phyloP scores from a whole-genome alignment of 2,888 invertebrate species.

The Ennomos fuscantarius region DNA sequence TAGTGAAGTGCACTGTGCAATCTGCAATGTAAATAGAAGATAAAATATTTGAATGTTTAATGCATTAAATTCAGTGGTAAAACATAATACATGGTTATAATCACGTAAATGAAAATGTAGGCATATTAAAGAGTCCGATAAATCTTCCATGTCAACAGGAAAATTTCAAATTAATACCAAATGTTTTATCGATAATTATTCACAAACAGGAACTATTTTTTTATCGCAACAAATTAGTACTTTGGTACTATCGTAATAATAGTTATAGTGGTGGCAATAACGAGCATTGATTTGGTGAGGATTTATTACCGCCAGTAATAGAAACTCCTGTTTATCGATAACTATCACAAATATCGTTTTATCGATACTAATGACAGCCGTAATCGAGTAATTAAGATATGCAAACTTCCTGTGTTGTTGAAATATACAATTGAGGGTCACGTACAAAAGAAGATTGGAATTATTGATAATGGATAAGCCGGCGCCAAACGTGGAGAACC shows the following conservation, averaged over 20 bases:
- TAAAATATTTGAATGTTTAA: no score
- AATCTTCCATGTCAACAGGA: slow-evolving; percentile 11
- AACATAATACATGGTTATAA: no score
- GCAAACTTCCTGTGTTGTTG: slow-evolving; percentile 17
- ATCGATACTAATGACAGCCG: slow-evolving; percentile 8
- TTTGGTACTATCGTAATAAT: no score
- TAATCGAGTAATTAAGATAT: slow-evolving; percentile 30
- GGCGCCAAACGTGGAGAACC: slow-evolving; percentile 28
- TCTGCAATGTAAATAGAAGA: no score
- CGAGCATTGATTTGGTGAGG: slow-evolving; percentile 8
- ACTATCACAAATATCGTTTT: slow-evolving; percentile 9
- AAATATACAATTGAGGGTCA: slow-evolving; percentile 11
- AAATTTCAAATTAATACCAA: slow-evolving; percentile 10
- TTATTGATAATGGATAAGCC: slow-evolving; percentile 45
- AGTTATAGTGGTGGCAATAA: slow-evolving; percentile 21
- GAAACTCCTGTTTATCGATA: slow-evolving; percentile 13
- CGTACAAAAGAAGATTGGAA: slow-evolving; percentile 10
- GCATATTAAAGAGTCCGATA: background rate
- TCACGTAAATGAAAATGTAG: no score
- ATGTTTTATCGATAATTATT: slow-evolving; percentile 22
- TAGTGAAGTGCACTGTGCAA: no score
- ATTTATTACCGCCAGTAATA: slow-evolving; percentile 12
- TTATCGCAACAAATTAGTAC: slow-evolving; percentile 21
- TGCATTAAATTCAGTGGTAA: no score
- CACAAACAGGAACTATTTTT: slow-evolving; percentile 23